Base-by-base conservation (phyloP, 2,888 invertebrate genomes). In the Gandaritis pyraliata region DNA sequence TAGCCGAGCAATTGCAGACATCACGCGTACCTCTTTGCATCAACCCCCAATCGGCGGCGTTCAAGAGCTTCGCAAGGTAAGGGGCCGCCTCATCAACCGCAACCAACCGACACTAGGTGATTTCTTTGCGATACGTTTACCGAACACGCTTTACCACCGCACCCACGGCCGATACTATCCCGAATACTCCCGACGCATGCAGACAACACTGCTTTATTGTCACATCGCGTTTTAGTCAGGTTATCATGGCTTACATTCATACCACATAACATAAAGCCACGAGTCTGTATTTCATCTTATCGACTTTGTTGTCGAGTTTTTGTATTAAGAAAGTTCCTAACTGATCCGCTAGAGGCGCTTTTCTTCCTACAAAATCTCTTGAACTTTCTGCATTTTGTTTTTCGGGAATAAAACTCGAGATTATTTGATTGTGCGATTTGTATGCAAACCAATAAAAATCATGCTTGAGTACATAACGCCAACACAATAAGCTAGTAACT, bases 1-100 rank as follows among this genome's bases (percentile, higher is more conserved):
- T 99, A 90, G 96, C 97, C 82, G 98, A 99, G 91, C 98, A 98
- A 91, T 94, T 98, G 86, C 97, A 97, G 88, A 97, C 97, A 82
- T 97, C 97, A 83, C 96, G 98, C 75, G 98, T 99, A 78, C 99
- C 99, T 74, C 94, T 99, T 78, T 99, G 99, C 94, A 99, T 99
- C 94, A 99, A 99, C 94, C 99, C 99, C 80, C 98, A 98, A 93
- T 99, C 99, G 85, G 98, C 99, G 88, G 98, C 99, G 90, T 99
- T 99, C 95, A 99, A 99, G 95, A 99, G 98, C 95, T 99, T 99
- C 95, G 98, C 98, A 94, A 99, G 98, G 99, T 99, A 97, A 97
- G 96, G 91, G 82, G 88, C 83, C 75, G 82, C 82, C 78, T 76
- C 75, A 74, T 76, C 79, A 79, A 77, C 86, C 88, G 87, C 83